These are phyloP conservation scores for Bicyclus anynana DNA, from an alignment of 1,140 invertebrate species.

Conservation along the genomic window DNA sequence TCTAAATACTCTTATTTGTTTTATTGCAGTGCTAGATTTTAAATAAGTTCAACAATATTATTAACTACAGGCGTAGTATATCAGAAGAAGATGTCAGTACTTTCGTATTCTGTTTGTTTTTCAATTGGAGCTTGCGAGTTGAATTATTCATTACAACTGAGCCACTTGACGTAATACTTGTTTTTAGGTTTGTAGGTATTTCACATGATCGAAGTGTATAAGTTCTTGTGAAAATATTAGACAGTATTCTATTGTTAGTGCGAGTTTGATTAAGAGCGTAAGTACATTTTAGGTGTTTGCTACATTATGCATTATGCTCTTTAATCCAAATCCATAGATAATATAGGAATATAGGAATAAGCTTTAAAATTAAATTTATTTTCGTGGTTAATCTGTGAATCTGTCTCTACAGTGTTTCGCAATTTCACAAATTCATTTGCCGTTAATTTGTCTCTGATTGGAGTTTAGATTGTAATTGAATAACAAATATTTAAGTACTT, in stretches of 20 bases:
- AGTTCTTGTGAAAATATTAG: neutral
- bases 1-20: too few relatives aligned
- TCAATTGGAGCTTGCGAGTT: constrained; percentile 28
- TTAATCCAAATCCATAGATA: too few relatives aligned
- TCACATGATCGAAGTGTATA: neutral
- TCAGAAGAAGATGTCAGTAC: constrained; percentile 20
- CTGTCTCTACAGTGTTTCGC: too few relatives aligned
- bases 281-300: neutral
- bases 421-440: too few relatives aligned
- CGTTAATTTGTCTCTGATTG: too few relatives aligned
- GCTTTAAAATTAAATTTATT: too few relatives aligned
- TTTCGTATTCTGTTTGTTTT: constrained; percentile 34
- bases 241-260: neutral
- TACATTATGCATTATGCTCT: too few relatives aligned
- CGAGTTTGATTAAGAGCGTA: neutral
- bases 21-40: too few relatives aligned
- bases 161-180: constrained; percentile 34
- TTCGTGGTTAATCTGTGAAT: too few relatives aligned
- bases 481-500: too few relatives aligned
- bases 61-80: neutral
- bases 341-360: too few relatives aligned
- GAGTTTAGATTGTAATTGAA: too few relatives aligned
- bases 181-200: constrained; percentile 22
- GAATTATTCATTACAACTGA: constrained; percentile 38
- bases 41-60: neutral